Percentiles rank a stretch among this genome's conserved stretches.
These are phyloP conservation scores for Scortum barcoo DNA, from an alignment of 2,113 vertebrate species.

Conservation along the genomic window DNA sequence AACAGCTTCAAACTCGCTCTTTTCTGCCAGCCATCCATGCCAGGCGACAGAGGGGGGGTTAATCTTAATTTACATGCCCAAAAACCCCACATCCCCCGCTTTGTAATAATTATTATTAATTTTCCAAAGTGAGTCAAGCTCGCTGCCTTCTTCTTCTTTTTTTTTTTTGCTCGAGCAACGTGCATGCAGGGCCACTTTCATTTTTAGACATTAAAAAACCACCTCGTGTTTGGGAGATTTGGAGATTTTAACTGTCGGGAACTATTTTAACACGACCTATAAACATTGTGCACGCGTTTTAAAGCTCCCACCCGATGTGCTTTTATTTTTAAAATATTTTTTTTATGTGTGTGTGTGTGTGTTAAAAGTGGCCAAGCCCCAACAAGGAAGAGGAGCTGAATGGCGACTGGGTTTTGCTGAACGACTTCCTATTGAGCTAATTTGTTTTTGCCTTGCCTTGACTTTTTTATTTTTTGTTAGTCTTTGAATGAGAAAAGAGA, in stretches of 20 bases:
- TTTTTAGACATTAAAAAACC: slow-evolving; percentile 52
- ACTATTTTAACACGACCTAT: slow-evolving; percentile 58
- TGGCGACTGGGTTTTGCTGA: slow-evolving; percentile 69
- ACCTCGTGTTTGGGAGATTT: too few species aligned
- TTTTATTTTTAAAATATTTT: slow-evolving; percentile 82
- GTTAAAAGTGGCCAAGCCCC: slow-evolving; percentile 53
- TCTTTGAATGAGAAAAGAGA: background rate
- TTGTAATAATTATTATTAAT: slow-evolving; percentile 86
- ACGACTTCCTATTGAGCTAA: slow-evolving; percentile 65
- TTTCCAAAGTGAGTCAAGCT: slow-evolving; percentile 75
- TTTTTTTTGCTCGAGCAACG: slow-evolving; percentile 19
- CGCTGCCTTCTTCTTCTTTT: too few species aligned
- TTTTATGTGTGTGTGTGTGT: too few species aligned
- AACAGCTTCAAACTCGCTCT: slow-evolving; percentile 27
- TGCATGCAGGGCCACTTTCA: slow-evolving; percentile 63
- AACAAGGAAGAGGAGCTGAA: slow-evolving; percentile 81
- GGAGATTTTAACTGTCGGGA: slow-evolving; percentile 85
- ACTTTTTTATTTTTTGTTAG: slow-evolving; percentile 31
- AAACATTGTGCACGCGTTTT: slow-evolving; percentile 66
- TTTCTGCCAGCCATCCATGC: slow-evolving; percentile 9
- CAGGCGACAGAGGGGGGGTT: slow-evolving; percentile 57
- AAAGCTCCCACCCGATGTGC: slow-evolving; percentile 27
- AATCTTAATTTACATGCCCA: slow-evolving; percentile 85
- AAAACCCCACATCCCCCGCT: slow-evolving; percentile 62
- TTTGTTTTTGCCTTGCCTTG: slow-evolving; percentile 45